These are phyloP conservation scores for Eubucco bourcierii DNA, from an alignment of 2,113 vertebrate genomes.

Conservation along the genomic window DNA sequence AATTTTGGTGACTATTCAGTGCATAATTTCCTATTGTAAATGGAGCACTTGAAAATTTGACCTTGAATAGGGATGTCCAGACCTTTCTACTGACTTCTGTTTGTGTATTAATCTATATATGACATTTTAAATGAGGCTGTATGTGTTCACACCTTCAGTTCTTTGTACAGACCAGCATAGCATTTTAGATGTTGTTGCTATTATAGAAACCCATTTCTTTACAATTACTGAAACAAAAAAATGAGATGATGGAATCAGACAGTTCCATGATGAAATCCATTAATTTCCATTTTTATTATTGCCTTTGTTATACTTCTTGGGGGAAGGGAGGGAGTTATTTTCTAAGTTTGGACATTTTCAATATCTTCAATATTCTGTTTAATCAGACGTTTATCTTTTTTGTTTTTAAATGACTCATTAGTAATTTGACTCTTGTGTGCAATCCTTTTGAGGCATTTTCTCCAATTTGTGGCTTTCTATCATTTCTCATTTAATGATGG, in stretches of 20 bases:
- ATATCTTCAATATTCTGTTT: not conserved
- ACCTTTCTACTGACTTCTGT: not conserved
- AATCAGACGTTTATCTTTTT: not conserved
- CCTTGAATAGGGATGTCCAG: not conserved
- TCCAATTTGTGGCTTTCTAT: not conserved
- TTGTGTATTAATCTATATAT: not conserved
- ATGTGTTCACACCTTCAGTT: not conserved
- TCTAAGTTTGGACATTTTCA: not conserved
- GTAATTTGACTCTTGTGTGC: slow-evolving; percentile 9
- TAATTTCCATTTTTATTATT: not conserved
- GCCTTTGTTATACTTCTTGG: not conserved
- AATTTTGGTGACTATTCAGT: not conserved
- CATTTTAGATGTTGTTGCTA: not conserved
- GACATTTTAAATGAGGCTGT: not conserved
- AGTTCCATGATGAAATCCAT: not conserved
- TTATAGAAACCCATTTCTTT: not conserved
- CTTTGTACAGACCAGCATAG: not conserved
- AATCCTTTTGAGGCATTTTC: not conserved
- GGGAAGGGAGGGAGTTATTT: not conserved
- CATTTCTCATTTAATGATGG: not conserved
- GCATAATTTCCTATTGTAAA: not conserved
- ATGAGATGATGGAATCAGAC: not conserved
- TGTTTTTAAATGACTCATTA: slow-evolving; percentile 14
- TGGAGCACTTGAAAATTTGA: not conserved
- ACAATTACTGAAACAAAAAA: not conserved